phyloP scores from a whole-genome alignment of 1,140 invertebrate species.

The Euwallacea similis region DNA sequence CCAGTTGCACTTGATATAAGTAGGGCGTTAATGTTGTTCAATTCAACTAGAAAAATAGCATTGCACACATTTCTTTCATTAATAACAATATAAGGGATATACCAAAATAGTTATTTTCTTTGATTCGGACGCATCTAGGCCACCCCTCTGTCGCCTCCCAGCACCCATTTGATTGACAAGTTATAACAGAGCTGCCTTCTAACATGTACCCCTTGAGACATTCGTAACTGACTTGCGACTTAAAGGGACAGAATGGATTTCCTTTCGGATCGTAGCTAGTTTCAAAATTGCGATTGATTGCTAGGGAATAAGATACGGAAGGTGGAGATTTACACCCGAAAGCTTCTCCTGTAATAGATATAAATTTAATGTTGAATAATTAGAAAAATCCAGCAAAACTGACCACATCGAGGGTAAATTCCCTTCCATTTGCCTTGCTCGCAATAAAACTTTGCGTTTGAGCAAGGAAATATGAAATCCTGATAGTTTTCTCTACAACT shows the following conservation, averaged over 20 bases:
- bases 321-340: constrained; percentile 45
- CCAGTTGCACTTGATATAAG: constrained; percentile 52
- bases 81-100: neutral
- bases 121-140: constrained; percentile 42
- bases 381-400: constrained; percentile 14
- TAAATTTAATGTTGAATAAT: constrained; percentile 4
- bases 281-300: constrained; percentile 30
- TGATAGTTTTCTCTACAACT: constrained; percentile 43
- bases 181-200: constrained; percentile 51
- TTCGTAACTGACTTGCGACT: constrained; percentile 53
- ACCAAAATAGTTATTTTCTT: constrained; percentile 39
- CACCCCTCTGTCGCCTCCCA: constrained; percentile 53
- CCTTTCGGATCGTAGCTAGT: constrained; percentile 23
- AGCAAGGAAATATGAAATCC: constrained; percentile 43
- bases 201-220: constrained; percentile 55
- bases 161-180: constrained; percentile 54
- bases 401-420: constrained; percentile 48
- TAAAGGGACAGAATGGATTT: constrained; percentile 44
- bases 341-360: constrained; percentile 39
- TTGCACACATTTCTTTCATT: too few relatives aligned
- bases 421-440: constrained; percentile 47
- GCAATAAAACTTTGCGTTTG: constrained; percentile 45
- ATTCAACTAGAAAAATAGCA: constrained; percentile 42
- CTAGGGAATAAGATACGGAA: constrained; percentile 35
- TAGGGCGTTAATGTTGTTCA: constrained; percentile 46